phyloP scores from a whole-genome alignment of 2,888 invertebrate species.

The Apomyelois bistriatella region DNA sequence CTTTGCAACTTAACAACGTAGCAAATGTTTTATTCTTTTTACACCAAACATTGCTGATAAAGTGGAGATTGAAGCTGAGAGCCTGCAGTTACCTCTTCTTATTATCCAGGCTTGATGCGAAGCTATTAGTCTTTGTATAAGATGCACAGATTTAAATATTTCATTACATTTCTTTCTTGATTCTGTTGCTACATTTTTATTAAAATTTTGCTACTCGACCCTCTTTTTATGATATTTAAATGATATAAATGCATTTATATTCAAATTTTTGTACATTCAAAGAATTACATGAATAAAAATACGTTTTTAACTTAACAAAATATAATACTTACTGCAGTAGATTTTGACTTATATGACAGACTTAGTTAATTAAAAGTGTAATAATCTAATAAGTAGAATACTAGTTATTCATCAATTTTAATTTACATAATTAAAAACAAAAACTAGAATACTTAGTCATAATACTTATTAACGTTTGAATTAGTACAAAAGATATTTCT shows the following conservation, averaged over 20 bases:
- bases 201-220: neutral
- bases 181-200: neutral
- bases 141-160: slow-evolving; percentile 8
- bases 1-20: slow-evolving; percentile 37
- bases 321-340: too few relatives aligned
- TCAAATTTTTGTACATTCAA: neutral
- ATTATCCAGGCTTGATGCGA: slow-evolving; percentile 4
- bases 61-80: slow-evolving; percentile 18
- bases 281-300: neutral
- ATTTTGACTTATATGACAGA: too few relatives aligned
- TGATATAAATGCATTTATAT: neutral
- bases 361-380: too few relatives aligned
- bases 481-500: too few relatives aligned
- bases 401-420: too few relatives aligned
- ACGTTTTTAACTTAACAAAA: too few relatives aligned
- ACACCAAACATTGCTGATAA: slow-evolving; percentile 18
- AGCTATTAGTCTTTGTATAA: slow-evolving; percentile 10
- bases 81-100: slow-evolving; percentile 12
- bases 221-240: neutral
- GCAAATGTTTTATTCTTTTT: slow-evolving; percentile 26
- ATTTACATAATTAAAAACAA: too few relatives aligned
- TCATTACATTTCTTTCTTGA: slow-evolving; percentile 4
- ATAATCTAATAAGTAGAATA: too few relatives aligned
- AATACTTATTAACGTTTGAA: too few relatives aligned
- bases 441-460: too few relatives aligned